Evolutionary conservation across 2,888 invertebrate species (phyloP).

Genomic region (Rosalia funebris): DNA sequence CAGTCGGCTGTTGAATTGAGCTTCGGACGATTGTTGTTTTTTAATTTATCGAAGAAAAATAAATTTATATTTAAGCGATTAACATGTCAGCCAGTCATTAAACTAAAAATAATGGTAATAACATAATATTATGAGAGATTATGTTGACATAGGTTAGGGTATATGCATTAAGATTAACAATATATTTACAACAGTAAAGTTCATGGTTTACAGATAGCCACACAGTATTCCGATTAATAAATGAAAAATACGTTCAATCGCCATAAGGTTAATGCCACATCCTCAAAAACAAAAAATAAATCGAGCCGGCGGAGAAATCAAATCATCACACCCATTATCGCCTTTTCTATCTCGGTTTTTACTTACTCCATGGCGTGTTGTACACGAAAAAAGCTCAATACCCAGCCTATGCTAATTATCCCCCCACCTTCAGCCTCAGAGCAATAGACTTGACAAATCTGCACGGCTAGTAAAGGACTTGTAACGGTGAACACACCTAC

Average conservation of each 20-base stretch:
- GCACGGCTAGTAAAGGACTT: neutral
- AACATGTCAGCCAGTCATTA: slow-evolving; percentile 10
- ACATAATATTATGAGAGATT: slow-evolving; percentile 30
- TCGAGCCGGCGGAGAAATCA: neutral
- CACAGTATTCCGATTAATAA: slow-evolving; percentile 38
- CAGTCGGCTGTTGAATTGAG: slow-evolving; percentile 27
- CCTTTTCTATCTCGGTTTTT: neutral
- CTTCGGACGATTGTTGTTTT: slow-evolving; percentile 21
- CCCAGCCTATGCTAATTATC: neutral
- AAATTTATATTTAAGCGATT: slow-evolving; percentile 12
- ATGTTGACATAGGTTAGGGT: slow-evolving; percentile 54
- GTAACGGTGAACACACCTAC: slow-evolving; percentile 4
- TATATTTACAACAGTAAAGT: slow-evolving; percentile 48
- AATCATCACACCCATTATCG: neutral
- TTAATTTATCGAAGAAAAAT: slow-evolving; percentile 19
- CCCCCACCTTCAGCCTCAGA: neutral
- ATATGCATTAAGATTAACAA: slow-evolving; percentile 47
- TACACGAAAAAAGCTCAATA: neutral
- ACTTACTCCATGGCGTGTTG: too few relatives aligned
- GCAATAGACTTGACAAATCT: slow-evolving; percentile 5
- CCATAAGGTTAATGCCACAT: slow-evolving; percentile 44
- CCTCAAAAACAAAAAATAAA: slow-evolving; percentile 7
- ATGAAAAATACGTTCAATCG: slow-evolving; percentile 42
- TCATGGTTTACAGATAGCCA: slow-evolving; percentile 49
- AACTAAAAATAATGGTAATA: slow-evolving; percentile 24